Base-by-base conservation (phyloP, 2,797 vertebrate genomes). In the Loris lydekkerianus region DNA sequence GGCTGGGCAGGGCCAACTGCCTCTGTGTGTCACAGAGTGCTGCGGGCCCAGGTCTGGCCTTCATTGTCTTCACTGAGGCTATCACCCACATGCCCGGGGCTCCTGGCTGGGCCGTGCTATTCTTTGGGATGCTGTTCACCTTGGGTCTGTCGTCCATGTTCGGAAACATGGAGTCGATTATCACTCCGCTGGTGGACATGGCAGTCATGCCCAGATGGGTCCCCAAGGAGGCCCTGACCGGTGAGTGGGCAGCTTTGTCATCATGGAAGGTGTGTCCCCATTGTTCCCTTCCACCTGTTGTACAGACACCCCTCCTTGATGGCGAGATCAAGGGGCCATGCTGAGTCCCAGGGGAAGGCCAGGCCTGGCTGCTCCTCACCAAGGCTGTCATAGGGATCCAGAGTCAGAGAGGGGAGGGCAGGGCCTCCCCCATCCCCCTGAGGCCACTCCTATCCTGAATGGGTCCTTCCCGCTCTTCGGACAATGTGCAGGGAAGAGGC, bases 61-160 rank as follows among this genome's bases (percentile, higher is more conserved):
- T 99, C 96, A 99, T 99, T 0, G 95, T 99, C 85, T 99, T 99
- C 97, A 99, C 99, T 0, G 99, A 99, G 98, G 99, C 99, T 0
- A 98, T 99, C 93, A 97, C 98, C 13, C 98, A 98, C 96, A 99
- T 99, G 99, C 99, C 99, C 0, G 99, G 98, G 2, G 99, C 99
- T 0, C 99, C 99, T 31, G 97, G 98, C 11, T 99, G 99, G 99
- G 98, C 99, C 0, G 89, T 99, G 82, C 98, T 99, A 49, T 99
- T 99, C 98, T 99, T 99, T 34, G 0, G 99, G 83, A 99, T 99
- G 99, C 98, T 99, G 63, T 99, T 99, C 98, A 98, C 98, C 91
- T 98, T 99, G 98, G 99, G 99, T 23, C 98, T 99, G 80, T 99
- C 99, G 46, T 99, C 99, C 15, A 99, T 99, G 99, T 99, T 99